Conservation (phyloP, 2,888 invertebrate genomes). For the Protula sp. region DNA sequence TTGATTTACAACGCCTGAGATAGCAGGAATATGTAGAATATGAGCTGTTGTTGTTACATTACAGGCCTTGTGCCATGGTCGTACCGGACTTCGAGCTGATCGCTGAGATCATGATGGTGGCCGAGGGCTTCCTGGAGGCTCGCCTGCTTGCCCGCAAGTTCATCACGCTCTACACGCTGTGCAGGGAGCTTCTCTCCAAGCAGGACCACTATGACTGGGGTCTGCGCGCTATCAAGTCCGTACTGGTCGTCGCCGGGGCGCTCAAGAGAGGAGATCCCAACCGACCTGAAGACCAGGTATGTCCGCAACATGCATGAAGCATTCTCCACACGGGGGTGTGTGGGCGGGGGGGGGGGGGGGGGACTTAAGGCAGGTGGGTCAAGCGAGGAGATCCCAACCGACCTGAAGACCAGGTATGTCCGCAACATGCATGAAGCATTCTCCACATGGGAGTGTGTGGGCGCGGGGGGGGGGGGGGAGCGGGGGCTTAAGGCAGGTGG, state of each 20-base stretch:
- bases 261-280: conserved; percentile 87
- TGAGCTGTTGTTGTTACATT: conserved; percentile 46
- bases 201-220: conserved; percentile 95
- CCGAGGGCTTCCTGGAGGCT: conserved; percentile 94
- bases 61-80: conserved; percentile 94
- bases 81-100: conserved; percentile 95
- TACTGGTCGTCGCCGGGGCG: conserved; percentile 92
- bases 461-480: too few species aligned
- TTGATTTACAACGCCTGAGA: too few species aligned
- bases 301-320: background rate
- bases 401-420: conserved; percentile 90
- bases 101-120: conserved; percentile 96
- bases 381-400: conserved; percentile 88
- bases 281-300: conserved; percentile 89
- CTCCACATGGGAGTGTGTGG: too few species aligned
- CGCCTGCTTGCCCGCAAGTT: conserved; percentile 87
- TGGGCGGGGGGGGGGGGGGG: too few species aligned
- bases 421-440: background rate
- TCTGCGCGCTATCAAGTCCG: conserved; percentile 88
- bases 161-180: conserved; percentile 88
- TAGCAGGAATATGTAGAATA: background rate
- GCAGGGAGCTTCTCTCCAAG: conserved; percentile 87
- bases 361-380: too few species aligned
- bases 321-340: too few species aligned
- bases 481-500: too few species aligned